Conservation (phyloP, 2,113 vertebrate species). For the Cathartes aura region DNA sequence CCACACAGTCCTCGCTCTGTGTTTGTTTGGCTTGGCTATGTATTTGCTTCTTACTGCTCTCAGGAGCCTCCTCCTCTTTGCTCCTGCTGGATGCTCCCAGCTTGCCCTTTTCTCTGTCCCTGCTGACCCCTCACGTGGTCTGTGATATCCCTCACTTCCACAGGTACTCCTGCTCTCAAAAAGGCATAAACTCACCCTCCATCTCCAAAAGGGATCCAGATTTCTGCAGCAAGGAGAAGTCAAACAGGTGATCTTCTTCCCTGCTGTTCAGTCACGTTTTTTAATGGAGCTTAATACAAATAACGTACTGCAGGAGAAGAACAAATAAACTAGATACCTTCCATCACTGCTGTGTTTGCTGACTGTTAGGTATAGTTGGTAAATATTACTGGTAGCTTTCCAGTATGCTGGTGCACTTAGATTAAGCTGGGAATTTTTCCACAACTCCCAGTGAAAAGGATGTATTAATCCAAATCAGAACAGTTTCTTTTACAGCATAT, state of each 20-base stretch:
- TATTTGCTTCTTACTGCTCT: neutral
- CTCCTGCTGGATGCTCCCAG: neutral
- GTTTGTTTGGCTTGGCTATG: neutral
- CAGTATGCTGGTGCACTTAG: neutral
- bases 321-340: neutral
- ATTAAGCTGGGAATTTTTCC: neutral
- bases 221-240: neutral
- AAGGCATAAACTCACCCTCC: neutral
- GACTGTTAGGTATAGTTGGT: neutral
- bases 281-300: neutral
- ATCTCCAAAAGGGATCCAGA: neutral
- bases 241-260: neutral
- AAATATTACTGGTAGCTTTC: neutral
- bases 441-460: neutral
- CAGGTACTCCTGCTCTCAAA: neutral
- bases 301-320: neutral
- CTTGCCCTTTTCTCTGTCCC: neutral
- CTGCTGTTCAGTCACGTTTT: neutral
- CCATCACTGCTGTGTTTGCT: neutral
- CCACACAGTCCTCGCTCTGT: neutral
- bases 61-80: neutral
- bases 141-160: neutral
- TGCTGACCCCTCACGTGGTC: rapidly evolving
- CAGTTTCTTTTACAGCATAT: neutral
- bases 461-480: neutral